phyloP scores from a whole-genome alignment of 2,888 invertebrate species.

The Hydrotaea cyrtoneurina region DNA sequence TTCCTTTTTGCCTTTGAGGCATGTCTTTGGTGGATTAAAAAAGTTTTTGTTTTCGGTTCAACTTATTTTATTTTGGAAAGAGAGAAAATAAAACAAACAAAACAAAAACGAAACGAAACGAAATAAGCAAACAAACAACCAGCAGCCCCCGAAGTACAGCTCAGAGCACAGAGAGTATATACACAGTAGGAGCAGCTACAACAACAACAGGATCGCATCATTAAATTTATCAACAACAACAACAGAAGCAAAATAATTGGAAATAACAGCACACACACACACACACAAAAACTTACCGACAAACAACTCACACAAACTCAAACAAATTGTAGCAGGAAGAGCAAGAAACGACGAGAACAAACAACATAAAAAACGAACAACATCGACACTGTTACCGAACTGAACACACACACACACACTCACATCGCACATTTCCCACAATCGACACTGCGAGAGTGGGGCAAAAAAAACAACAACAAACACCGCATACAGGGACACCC shows the following conservation, averaged over 20 bases:
- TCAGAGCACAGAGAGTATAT: neutral
- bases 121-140: slow-evolving; percentile 3
- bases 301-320: neutral
- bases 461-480: neutral
- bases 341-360: neutral
- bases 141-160: slow-evolving; percentile 28
- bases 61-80: slow-evolving; percentile 52
- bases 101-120: too few species aligned
- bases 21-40: slow-evolving; percentile 61
- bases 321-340: neutral
- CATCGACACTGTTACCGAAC: neutral
- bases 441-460: neutral
- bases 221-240: slow-evolving; percentile 42
- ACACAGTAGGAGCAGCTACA: neutral
- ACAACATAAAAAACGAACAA: neutral
- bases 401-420: neutral
- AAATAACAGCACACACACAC: slow-evolving; percentile 3
- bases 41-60: slow-evolving; percentile 58
- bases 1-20: slow-evolving; percentile 60
- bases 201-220: slow-evolving; percentile 8
- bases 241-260: neutral
- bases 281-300: neutral
- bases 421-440: slow-evolving; percentile 24
- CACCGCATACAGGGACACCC: neutral
- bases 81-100: slow-evolving; percentile 1